Conservation (phyloP, 2,797 vertebrate species). For the Lepidocolaptes lacrymiger region DNA sequence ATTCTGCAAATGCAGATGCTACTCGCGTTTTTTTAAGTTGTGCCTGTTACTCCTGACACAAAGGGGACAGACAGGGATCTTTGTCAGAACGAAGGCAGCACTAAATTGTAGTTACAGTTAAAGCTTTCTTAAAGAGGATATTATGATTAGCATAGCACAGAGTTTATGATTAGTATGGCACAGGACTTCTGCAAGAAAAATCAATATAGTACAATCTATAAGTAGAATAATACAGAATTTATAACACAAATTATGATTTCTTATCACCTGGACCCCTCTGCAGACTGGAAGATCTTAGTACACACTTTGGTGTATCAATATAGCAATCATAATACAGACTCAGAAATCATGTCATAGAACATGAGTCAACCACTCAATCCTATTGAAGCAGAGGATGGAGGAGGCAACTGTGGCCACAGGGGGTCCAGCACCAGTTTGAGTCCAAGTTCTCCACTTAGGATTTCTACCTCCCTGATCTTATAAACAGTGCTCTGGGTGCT, state of each 20-base stretch:
- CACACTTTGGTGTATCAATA: background rate
- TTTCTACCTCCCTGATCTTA: background rate
- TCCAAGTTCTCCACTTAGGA: too few relatives aligned
- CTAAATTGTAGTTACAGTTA: background rate
- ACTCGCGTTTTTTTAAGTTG: background rate
- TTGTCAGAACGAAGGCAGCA: background rate
- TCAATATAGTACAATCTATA: background rate
- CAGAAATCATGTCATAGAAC: fast-evolving
- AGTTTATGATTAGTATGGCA: background rate
- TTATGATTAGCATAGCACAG: background rate
- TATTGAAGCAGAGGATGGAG: background rate
- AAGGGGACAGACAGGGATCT: background rate
- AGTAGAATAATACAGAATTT: background rate
- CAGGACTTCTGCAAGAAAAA: background rate
- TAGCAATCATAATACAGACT: background rate
- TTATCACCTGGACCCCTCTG: background rate
- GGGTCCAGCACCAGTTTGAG: background rate
- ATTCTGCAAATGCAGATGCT: background rate
- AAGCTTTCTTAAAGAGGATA: background rate
- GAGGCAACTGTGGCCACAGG: background rate
- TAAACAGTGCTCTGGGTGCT: background rate
- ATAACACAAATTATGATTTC: background rate
- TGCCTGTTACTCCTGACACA: background rate
- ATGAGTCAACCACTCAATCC: background rate
- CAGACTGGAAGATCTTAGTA: background rate